Conservation (phyloP, 2,888 invertebrate genomes). For the Galeopsomyia nigrocyanea region DNA sequence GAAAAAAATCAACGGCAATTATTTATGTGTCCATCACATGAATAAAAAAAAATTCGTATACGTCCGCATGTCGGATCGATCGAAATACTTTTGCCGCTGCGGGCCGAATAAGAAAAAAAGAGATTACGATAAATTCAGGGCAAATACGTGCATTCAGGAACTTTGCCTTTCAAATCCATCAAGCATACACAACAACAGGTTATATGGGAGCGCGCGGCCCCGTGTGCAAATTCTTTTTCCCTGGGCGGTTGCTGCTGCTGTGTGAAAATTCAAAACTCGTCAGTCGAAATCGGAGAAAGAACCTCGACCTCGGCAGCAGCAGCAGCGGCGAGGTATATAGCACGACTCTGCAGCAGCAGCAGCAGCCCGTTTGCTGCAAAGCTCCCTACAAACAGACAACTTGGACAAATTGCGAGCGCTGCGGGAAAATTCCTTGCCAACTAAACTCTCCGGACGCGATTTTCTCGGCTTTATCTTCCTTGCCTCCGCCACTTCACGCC, state of each 20-base stretch:
- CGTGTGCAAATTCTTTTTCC: slow-evolving; percentile 12
- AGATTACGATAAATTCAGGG: too few relatives aligned
- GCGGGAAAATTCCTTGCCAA: slow-evolving; percentile 52
- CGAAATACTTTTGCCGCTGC: too few relatives aligned
- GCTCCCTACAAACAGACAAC: slow-evolving; percentile 50
- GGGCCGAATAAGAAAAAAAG: too few relatives aligned
- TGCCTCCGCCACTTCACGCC: slow-evolving; percentile 10
- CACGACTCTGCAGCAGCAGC: neutral
- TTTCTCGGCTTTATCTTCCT: slow-evolving; percentile 43
- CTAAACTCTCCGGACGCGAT: slow-evolving; percentile 48
- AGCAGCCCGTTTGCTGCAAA: slow-evolving; percentile 14
- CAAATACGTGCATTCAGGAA: too few relatives aligned
- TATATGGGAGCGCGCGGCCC: neutral
- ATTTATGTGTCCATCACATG: neutral
- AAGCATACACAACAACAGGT: slow-evolving; percentile 8
- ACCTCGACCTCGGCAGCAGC: slow-evolving; percentile 2
- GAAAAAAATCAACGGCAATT: neutral
- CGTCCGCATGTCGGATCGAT: too few relatives aligned
- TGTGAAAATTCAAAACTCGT: slow-evolving; percentile 46
- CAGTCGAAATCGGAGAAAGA: slow-evolving; percentile 42
- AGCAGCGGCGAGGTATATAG: neutral
- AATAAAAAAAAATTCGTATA: too few relatives aligned
- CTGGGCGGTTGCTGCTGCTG: neutral
- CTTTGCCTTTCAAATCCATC: slow-evolving; percentile 7
- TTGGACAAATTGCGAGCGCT: slow-evolving; percentile 52